Evolutionary conservation across 2,888 invertebrate species (phyloP).

Genomic region (Pemphredon lugubris): DNA sequence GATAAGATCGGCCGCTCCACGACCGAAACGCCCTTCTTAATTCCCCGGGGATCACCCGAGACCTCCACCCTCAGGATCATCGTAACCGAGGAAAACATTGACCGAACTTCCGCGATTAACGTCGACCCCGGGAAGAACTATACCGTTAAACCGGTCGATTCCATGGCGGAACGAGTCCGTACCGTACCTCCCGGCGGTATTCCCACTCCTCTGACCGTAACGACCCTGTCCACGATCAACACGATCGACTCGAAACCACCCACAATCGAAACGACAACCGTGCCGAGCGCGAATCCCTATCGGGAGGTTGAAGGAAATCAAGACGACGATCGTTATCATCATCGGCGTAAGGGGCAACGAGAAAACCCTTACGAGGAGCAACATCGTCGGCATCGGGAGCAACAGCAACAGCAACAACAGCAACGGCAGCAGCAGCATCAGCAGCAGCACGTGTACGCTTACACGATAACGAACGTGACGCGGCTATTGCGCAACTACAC

Average conservation of each 20-base stretch:
- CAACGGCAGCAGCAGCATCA: constrained; percentile 51
- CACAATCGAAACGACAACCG: neutral
- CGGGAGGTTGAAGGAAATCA: too few species aligned
- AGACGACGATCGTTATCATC: too few species aligned
- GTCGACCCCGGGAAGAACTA: constrained; percentile 45
- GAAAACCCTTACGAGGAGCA: constrained; percentile 36
- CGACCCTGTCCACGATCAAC: neutral
- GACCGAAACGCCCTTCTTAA: constrained; percentile 30
- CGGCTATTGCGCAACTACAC: constrained; percentile 78
- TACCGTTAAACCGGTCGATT: constrained; percentile 62
- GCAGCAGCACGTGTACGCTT: constrained; percentile 77
- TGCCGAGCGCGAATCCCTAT: too few species aligned
- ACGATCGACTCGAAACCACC: neutral
- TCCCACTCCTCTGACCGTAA: constrained; percentile 9
- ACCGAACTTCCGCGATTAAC: constrained; percentile 20
- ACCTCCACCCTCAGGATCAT: constrained; percentile 66
- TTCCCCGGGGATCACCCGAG: constrained; percentile 41
- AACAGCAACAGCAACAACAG: constrained; percentile 42
- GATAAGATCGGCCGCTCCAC: constrained; percentile 37
- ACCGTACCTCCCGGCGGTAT: constrained; percentile 30
- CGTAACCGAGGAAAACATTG: constrained; percentile 59
- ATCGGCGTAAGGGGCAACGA: too few species aligned
- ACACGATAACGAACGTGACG: constrained; percentile 79
- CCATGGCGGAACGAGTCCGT: constrained; percentile 45
- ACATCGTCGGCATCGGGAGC: constrained; percentile 28